Base-by-base conservation (phyloP, 2,888 invertebrate species). In the Sinopyrophorus schimmeli region DNA sequence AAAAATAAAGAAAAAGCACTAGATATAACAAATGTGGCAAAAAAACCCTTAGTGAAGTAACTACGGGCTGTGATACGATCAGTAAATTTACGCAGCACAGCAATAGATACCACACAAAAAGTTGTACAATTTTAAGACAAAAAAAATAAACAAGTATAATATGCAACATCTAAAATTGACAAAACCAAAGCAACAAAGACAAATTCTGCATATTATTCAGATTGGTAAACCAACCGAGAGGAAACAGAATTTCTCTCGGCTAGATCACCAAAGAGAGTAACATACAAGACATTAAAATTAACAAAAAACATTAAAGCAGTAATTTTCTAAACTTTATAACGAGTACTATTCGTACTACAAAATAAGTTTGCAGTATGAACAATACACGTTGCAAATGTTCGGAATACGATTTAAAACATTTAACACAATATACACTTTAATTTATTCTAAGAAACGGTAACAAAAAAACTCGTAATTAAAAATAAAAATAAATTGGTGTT, bases 11-110 rank as follows among this genome's bases (percentile, higher is more conserved):
- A 44, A 43, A 23, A 28, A 41, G 6, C 3, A 27, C 3, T 27
- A 38, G 11, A 24, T 10, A 9, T 11, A 38, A 38, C 11, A 9
- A 12, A 3, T 17, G 12, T 11, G 38, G 18, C 14, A 5, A 41
- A 46, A 11, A 10, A 15, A 12, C 54, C 54, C 60, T 57, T 59
- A 50, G 53, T 69, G 61, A 70, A 71, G 71, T 68, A 69, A 69
- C 72, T 72, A 71, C 67, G 68, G 73, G 71, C 72, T 72, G 73
- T 72, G 72, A 73, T 73, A 73, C 70, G 71, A 57, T 35, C 52
- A n/a, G 34, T 42, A 55, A 54, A 60, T 16, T 62, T 58, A 46
- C 68, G 69, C 60, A 65, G 63, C 70, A 71, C 71, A 64, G 68
- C 70, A 68, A 61, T 67, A 71, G 72, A 68, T 69, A 67, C 72